Evolutionary conservation across 2,113 vertebrate genomes (phyloP).

Genomic region (Antennarius striatus): DNA sequence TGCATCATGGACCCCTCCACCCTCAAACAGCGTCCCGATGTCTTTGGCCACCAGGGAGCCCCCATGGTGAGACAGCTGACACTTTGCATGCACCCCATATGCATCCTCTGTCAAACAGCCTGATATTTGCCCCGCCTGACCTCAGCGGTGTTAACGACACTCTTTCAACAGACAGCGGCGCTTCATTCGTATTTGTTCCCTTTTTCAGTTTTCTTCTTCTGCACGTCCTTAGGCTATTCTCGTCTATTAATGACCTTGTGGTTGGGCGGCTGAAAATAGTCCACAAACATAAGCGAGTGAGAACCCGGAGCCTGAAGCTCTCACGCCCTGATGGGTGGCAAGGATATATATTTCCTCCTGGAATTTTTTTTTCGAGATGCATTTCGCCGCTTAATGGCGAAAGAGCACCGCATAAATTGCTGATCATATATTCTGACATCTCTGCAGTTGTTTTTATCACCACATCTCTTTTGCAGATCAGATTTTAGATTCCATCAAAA

Average conservation of each 20-base stretch:
- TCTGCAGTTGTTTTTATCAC: background rate
- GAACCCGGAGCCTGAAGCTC: constrained; percentile 4
- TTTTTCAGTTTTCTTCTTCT: constrained; percentile 13
- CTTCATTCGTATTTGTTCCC: background rate
- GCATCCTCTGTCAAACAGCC: background rate
- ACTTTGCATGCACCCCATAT: background rate
- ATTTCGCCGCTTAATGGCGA: background rate
- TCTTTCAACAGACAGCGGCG: background rate
- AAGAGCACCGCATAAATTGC: background rate
- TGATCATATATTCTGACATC: background rate
- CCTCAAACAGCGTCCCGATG: constrained; percentile 85
- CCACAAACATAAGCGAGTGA: constrained; percentile 10
- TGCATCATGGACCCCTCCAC: constrained; percentile 91
- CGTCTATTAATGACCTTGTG: constrained; percentile 75
- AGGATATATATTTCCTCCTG: background rate
- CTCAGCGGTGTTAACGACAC: background rate
- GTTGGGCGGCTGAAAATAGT: constrained; percentile 68
- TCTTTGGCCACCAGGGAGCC: constrained; percentile 90
- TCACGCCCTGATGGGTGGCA: background rate
- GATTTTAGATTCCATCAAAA: background rate
- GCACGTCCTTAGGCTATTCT: constrained; percentile 19
- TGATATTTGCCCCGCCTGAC: background rate
- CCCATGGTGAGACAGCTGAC: constrained; percentile 85
- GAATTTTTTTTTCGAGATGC: background rate
- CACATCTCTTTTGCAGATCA: background rate